Base-by-base conservation (phyloP, 64 coral and sea anemone genomes). In the Platygyra sinensis region DNA sequence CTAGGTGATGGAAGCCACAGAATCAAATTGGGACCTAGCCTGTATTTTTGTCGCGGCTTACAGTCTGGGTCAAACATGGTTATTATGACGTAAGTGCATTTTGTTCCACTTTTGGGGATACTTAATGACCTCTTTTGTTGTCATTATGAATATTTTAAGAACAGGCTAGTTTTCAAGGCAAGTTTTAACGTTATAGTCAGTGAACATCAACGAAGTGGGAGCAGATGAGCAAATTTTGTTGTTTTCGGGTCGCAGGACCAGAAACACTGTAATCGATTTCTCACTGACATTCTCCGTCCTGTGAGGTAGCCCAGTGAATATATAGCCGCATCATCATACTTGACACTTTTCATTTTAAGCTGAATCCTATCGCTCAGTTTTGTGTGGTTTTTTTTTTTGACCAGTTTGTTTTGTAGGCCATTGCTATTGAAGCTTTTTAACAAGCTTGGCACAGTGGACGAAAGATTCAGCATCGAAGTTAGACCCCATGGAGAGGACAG, bases 351-450 rank as follows among this genome's bases (percentile, higher is more conserved):
- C 28, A 86, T 62, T 13, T 29, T 54, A 36, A 20, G 20, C 20
- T 25, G 13, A n/a, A 19, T 24, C 25, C 30, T n/a, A 11, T 15
- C 20, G 17, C 57, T 64, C 15, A 15, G 10, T 33, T 80, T 86
- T 71, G 14, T 32, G 18, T 93, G n/a, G n/a, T n/a, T n/a, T n/a
- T n/a, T n/a, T 81, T 65, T 19, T 82, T 46, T 24, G 52, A 30
- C 25, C 27, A 93, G 95, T 93, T 81, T 96, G 74, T 96, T n/a
- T 96, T 76, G 95, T 96, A 90, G n/a, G 95, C 95, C 73, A 96
- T 96, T 29, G 91, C 95, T 31, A 96, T 96, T 46, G 95, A 96
- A 86, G 95, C 95, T n/a, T 96, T n/a, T 96, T 79, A 96, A 96
- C 86, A 96, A 96, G n/a, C 83, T 96, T 18, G 95, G 83, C 16